phyloP scores from a whole-genome alignment of 2,888 invertebrate genomes.

The Meganola albula region DNA sequence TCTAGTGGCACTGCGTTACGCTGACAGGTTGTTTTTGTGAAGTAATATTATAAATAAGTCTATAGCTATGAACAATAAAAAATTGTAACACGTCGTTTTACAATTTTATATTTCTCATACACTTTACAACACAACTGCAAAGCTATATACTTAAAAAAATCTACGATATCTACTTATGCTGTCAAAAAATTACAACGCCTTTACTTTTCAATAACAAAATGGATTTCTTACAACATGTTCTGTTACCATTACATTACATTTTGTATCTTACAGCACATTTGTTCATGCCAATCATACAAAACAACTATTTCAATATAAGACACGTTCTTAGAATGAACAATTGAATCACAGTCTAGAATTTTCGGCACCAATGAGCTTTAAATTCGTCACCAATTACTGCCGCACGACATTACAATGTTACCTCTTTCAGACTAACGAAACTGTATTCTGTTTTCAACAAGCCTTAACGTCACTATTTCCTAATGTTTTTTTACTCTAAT shows the following conservation, averaged over 20 bases:
- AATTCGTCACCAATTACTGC: conserved; percentile 66
- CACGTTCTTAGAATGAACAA: conserved; percentile 76
- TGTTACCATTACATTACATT: conserved; percentile 42
- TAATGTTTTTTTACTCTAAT: conserved; percentile 52
- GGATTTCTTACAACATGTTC: conserved; percentile 50
- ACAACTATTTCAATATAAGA: conserved; percentile 78
- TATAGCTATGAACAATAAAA: no score
- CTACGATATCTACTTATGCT: conserved; percentile 57
- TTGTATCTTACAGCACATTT: conserved; percentile 44
- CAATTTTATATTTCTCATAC: conserved; percentile 42
- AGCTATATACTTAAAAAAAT: conserved; percentile 59
- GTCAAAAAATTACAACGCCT: conserved; percentile 43
- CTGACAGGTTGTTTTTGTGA: no score
- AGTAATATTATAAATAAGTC: no score
- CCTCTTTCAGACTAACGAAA: conserved; percentile 48
- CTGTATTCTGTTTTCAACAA: conserved; percentile 51
- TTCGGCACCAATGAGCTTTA: conserved; percentile 76
- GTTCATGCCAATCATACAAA: conserved; percentile 72
- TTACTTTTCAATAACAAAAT: conserved; percentile 50
- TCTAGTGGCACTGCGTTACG: no score
- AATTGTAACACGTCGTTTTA: no score
- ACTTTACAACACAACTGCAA: conserved; percentile 52
- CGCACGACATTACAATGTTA: conserved; percentile 46
- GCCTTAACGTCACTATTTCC: conserved; percentile 56
- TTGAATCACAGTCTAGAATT: conserved; percentile 77